Conservation (phyloP, 2,113 vertebrate species). For the Esox niger region DNA sequence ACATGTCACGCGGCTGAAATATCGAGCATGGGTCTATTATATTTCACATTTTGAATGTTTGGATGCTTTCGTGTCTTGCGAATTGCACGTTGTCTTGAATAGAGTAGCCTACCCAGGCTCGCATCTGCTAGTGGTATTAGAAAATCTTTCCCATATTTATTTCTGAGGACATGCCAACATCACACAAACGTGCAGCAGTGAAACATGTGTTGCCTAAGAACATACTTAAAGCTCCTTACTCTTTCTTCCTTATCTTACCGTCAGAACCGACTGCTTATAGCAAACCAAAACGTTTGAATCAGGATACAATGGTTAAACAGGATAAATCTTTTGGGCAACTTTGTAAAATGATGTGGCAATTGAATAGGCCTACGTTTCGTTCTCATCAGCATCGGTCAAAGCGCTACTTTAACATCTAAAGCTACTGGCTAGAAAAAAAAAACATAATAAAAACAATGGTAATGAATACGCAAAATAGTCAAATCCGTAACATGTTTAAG, state of each 20-base stretch:
- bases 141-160: no score
- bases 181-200: conserved; percentile 1
- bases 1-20: no score
- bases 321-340: no score
- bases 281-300: not conserved
- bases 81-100: no score
- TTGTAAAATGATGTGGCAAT: no score
- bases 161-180: no score
- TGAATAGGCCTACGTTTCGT: not conserved
- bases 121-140: no score
- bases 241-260: not conserved
- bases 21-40: no score
- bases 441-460: not conserved
- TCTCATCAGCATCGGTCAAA: conserved; percentile 4
- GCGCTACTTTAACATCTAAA: not conserved
- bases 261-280: not conserved
- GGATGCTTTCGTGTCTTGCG: no score
- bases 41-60: no score
- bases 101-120: no score
- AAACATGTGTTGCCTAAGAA: not conserved
- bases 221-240: not conserved
- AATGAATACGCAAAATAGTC: not conserved
- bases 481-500: no score
- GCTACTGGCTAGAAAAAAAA: not conserved
- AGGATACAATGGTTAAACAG: not conserved